phyloP scores from a whole-genome alignment of 2,888 invertebrate species.

The Diabrotica balteata region DNA sequence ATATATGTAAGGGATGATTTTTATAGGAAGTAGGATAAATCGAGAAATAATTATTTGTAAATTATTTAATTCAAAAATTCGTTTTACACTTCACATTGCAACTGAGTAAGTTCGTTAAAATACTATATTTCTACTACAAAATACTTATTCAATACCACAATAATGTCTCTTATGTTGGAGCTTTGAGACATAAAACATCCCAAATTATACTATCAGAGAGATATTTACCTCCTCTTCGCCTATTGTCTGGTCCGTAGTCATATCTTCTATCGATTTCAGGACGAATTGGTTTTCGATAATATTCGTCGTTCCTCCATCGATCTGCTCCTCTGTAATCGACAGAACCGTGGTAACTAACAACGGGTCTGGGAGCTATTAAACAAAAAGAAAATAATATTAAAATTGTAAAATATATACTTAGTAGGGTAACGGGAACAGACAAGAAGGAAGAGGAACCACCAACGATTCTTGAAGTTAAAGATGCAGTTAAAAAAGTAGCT shows the following conservation, averaged over 20 bases:
- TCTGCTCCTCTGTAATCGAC: conserved; percentile 35
- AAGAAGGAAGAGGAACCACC: too few relatives aligned
- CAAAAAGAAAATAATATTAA: not conserved
- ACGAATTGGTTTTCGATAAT: conserved; percentile 49
- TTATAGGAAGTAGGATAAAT: too few relatives aligned
- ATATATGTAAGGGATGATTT: too few relatives aligned
- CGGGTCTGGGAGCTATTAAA: conserved; percentile 16
- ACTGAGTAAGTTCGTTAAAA: not conserved
- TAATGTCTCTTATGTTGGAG: conserved; percentile 13
- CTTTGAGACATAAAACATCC: conserved; percentile 50
- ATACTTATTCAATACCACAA: too few relatives aligned
- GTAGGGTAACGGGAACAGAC: too few relatives aligned
- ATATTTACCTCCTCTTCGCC: conserved; percentile 55
- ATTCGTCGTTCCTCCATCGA: conserved; percentile 42
- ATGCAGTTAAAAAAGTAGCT: too few relatives aligned
- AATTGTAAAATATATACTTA: too few relatives aligned
- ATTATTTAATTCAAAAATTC: conserved; percentile 12
- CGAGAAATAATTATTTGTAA: not conserved
- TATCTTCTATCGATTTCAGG: conserved; percentile 45
- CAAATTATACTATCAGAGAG: conserved; percentile 44
- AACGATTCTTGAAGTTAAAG: too few relatives aligned
- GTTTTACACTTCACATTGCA: conserved; percentile 12
- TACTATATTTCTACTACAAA: conserved; percentile 3
- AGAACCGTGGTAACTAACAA: conserved; percentile 25
- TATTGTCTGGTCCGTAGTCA: conserved; percentile 39